These are phyloP conservation scores for Allacma fusca DNA, from an alignment of 2,888 invertebrate genomes.

Conservation along the genomic window DNA sequence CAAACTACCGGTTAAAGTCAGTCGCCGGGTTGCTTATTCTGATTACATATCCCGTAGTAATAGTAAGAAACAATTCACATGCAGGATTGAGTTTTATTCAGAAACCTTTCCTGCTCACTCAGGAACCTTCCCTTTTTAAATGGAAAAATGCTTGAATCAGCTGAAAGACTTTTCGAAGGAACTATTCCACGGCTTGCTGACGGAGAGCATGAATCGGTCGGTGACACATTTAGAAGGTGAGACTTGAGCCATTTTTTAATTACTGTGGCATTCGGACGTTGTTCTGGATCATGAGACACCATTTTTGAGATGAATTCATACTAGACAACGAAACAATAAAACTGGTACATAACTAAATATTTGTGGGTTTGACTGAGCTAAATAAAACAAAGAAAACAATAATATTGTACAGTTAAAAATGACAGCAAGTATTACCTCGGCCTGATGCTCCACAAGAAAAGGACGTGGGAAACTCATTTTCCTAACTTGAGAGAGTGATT, in stretches of 20 bases:
- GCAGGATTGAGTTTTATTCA: slow-evolving; percentile 39
- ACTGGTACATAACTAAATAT: too few relatives aligned
- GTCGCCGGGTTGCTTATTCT: not conserved
- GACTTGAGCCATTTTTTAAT: slow-evolving; percentile 54
- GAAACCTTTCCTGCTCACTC: slow-evolving; percentile 14
- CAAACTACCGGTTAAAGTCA: slow-evolving; percentile 12
- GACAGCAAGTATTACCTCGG: slow-evolving; percentile 71
- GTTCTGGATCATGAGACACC: slow-evolving; percentile 76
- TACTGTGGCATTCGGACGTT: slow-evolving; percentile 69
- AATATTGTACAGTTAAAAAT: not conserved
- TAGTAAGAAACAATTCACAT: slow-evolving; percentile 13
- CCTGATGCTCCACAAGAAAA: slow-evolving; percentile 72
- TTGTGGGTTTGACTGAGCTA: not conserved
- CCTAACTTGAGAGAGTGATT: slow-evolving; percentile 73
- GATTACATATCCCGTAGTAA: not conserved
- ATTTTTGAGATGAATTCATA: slow-evolving; percentile 71
- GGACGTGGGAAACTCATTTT: slow-evolving; percentile 74
- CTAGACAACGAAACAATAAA: not conserved
- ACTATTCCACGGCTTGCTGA: not conserved
- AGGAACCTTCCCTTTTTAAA: not conserved
- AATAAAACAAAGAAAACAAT: slow-evolving; percentile 22
- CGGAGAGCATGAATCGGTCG: not conserved
- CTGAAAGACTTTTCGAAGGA: slow-evolving; percentile 24
- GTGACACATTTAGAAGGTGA: slow-evolving; percentile 14
- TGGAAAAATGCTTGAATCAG: slow-evolving; percentile 14